Conservation (phyloP, 2,113 vertebrate genomes). For the Pseudonaja textilis region DNA sequence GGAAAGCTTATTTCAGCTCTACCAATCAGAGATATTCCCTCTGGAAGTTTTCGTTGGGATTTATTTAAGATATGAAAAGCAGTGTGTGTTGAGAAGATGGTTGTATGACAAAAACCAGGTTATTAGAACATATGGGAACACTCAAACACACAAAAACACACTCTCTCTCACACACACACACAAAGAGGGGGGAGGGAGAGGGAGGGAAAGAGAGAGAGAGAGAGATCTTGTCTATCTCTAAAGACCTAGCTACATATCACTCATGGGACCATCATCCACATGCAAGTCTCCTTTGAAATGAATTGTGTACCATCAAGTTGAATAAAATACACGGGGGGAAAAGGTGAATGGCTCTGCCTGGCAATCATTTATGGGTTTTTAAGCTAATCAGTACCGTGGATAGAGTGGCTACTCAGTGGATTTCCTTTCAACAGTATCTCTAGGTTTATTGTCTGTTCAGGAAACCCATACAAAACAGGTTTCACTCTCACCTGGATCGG, state of each 20-base stretch:
- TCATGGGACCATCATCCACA: background rate
- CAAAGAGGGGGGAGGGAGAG: too few species aligned
- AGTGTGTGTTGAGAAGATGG: background rate
- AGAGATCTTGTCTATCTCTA: background rate
- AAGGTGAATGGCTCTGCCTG: background rate
- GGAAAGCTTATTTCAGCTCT: background rate
- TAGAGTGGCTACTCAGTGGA: constrained; percentile 47
- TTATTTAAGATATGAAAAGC: background rate
- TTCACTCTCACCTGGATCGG: background rate
- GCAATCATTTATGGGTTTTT: background rate
- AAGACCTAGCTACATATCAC: background rate
- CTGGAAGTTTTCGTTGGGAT: background rate
- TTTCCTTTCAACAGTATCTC: constrained; percentile 56
- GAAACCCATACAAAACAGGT: constrained; percentile 16
- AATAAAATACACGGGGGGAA: background rate
- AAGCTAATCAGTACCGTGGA: background rate
- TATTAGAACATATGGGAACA: background rate
- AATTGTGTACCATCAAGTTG: background rate
- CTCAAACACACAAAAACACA: too few species aligned
- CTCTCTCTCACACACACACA: too few species aligned
- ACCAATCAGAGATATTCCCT: background rate
- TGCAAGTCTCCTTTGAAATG: background rate
- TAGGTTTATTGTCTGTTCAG: constrained; percentile 41
- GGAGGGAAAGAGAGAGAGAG: background rate
- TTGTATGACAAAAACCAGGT: background rate